Conservation (phyloP, 2,797 vertebrate genomes). For the Dendrocincla fuliginosa region DNA sequence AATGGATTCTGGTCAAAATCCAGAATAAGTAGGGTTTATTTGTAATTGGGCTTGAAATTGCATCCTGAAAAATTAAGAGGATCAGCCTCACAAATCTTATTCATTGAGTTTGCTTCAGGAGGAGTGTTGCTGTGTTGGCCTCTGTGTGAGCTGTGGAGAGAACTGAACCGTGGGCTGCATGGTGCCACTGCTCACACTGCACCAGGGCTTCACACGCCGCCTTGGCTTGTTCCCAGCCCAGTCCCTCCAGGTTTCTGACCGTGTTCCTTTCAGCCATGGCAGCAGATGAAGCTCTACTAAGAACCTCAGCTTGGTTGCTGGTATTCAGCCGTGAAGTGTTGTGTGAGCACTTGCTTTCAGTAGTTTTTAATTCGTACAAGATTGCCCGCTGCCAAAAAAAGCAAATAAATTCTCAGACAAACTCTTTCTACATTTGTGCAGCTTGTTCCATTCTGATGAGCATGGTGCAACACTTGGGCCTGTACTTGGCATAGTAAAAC, state of each 20-base stretch:
- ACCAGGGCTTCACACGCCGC: accelerated
- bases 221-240: background rate
- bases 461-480: accelerated
- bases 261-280: background rate
- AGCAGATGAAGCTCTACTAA: background rate
- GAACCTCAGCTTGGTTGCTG: background rate
- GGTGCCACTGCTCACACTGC: background rate
- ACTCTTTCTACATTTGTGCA: background rate
- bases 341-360: background rate
- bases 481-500: background rate
- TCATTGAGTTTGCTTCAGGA: background rate
- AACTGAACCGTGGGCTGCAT: accelerated
- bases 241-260: background rate
- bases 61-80: background rate
- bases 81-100: background rate
- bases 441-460: background rate
- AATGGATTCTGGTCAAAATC: background rate
- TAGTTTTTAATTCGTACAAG: background rate
- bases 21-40: background rate
- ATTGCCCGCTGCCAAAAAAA: background rate
- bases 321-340: background rate
- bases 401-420: background rate
- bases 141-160: accelerated
- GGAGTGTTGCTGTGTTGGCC: background rate
- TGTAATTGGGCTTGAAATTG: background rate